Evolutionary conservation across 2,113 vertebrate species (phyloP).

Genomic region (Sebastes fasciatus): DNA sequence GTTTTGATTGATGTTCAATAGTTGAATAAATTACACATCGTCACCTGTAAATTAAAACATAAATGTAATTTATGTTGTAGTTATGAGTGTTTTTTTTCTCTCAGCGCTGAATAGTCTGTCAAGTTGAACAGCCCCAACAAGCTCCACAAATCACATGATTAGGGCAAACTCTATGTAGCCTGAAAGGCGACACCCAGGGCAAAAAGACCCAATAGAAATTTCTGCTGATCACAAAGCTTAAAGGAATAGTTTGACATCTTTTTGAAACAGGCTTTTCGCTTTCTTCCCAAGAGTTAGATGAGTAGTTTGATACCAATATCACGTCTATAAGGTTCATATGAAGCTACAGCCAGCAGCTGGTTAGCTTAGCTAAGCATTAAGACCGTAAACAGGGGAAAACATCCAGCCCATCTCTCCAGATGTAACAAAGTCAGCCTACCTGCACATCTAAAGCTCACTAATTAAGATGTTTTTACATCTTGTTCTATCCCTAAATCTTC

Average conservation of each 20-base stretch:
- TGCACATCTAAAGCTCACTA: background rate
- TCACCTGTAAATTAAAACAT: background rate
- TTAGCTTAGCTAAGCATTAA: background rate
- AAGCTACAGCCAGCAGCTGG: background rate
- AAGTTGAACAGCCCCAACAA: too few species aligned
- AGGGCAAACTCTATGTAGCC: background rate
- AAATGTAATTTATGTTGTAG: too few species aligned
- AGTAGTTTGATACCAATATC: background rate
- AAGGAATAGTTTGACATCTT: background rate
- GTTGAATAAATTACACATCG: background rate
- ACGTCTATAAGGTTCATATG: background rate
- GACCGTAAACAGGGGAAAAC: background rate
- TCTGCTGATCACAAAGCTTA: background rate
- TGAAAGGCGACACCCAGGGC: background rate
- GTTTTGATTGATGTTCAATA: background rate
- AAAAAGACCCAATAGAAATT: background rate
- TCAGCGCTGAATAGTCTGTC: too few species aligned
- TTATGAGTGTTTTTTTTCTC: too few species aligned
- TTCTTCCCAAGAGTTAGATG: background rate
- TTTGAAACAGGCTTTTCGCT: background rate
- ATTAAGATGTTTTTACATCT: background rate
- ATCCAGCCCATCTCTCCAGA: background rate
- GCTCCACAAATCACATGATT: too few species aligned
- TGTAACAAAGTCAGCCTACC: too few species aligned
- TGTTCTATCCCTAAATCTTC: background rate